Percentiles rank a stretch among this genome's conserved stretches.
These are phyloP conservation scores for Heliopora coerulea DNA, from an alignment of 92 coral and sea anemone genomes.

Conservation along the genomic window DNA sequence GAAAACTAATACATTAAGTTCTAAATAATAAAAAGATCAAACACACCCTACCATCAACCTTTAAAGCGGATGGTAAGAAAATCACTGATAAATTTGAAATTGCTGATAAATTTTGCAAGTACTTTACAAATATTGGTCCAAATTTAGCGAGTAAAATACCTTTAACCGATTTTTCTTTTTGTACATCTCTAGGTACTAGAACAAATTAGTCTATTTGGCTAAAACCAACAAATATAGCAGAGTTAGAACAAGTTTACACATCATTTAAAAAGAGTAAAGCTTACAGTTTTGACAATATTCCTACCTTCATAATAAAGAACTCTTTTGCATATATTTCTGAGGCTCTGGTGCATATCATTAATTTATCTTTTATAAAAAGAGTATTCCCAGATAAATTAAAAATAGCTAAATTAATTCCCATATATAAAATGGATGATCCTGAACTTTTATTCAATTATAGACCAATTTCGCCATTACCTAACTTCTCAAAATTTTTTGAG, in stretches of 20 bases:
- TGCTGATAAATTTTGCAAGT: conserved; percentile 7
- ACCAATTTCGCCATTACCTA: no score
- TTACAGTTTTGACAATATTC: conserved; percentile 32
- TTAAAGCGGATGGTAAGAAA: background rate
- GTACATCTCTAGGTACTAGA: background rate
- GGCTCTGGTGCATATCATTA: no score
- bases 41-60: background rate
- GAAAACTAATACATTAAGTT: background rate
- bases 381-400: no score
- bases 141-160: conserved; percentile 10
- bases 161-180: background rate
- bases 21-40: background rate
- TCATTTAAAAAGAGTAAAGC: background rate
- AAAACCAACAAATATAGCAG: background rate
- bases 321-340: background rate
- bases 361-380: no score
- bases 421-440: no score
- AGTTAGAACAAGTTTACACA: background rate
- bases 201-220: background rate
- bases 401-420: no score
- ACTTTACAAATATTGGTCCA: conserved; percentile 29
- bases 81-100: background rate
- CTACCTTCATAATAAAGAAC: background rate
- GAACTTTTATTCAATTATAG: no score
- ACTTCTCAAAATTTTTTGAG: no score